Evolutionary conservation across 2,888 invertebrate species (phyloP), one percentile per base, ranked within the genome.

Genomic region (Gerris lacustris): DNA sequence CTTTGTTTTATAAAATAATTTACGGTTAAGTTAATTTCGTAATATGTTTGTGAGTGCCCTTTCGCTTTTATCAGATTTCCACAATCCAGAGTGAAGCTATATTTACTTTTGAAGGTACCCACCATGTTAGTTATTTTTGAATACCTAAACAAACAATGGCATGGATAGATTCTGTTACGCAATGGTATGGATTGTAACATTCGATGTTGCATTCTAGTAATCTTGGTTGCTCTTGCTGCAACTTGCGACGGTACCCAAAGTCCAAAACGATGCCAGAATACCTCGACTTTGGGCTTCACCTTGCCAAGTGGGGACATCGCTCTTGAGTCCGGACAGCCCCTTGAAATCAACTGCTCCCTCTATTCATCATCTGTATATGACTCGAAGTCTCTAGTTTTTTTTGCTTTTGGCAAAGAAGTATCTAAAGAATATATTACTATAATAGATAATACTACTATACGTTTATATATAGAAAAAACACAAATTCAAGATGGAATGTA

Each of bases 301-400:
- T 78, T 81, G 71, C 88, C 88, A 18, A 79, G 79, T 71, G 86
- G 86, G 70, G 85, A 84, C 76, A 84, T 87, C 72, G 79, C 81
- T 70, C 79, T 89, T 69, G 82, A 82, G 74, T 83, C 85, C 77
- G 88, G 89, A 1, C 77, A 84, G 43, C 82, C 87, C 4, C 79
- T 90, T 76, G 84, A 85, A 77, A 84, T 90, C 76, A 84, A 82
- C 72, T 90, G 90, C 79, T 81, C 85, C 72, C 82, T 88, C 67
- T 81, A 81, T 72, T 78, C 79, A 0, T 79, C 81, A 43, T 81
- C 63, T 80, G 83, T 75, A 82, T 84, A 43, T 76, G 86, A 87
- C 78, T 79, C 84, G 11, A 82, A 82, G 9, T 77, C 82, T 75
- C 79, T 86, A 67, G 78, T 79, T 67, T 86, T 86, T 77, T 79